phyloP scores from a whole-genome alignment of 2,888 invertebrate species.

The Kuschelorhynchus macadamiae region DNA sequence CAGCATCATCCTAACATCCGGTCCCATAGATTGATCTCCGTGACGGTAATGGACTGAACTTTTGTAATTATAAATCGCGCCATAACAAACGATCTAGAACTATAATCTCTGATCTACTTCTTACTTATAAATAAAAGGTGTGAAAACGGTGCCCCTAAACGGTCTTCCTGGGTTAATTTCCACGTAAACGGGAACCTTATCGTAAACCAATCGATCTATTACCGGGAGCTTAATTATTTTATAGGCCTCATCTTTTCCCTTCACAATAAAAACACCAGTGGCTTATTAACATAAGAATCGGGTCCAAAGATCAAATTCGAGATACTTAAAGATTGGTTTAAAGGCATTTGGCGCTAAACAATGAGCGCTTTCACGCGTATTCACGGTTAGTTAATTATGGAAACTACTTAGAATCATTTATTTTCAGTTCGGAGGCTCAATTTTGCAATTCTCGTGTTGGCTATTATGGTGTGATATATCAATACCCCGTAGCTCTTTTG shows the following conservation, averaged over 20 bases:
- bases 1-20: constrained; percentile 25
- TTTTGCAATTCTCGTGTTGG: constrained; percentile 26
- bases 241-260: constrained; percentile 54
- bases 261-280: constrained; percentile 57
- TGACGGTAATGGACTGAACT: constrained; percentile 26
- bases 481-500: constrained; percentile 25
- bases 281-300: constrained; percentile 61
- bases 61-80: constrained; percentile 47
- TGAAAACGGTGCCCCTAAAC: constrained; percentile 52
- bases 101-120: constrained; percentile 43
- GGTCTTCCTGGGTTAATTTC: constrained; percentile 54
- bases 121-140: constrained; percentile 53
- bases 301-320: constrained; percentile 50
- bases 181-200: constrained; percentile 49
- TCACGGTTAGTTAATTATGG: constrained; percentile 42
- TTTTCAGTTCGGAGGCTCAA: constrained; percentile 12
- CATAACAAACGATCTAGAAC: constrained; percentile 30
- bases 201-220: constrained; percentile 55
- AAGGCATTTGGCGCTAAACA: constrained; percentile 50
- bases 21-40: constrained; percentile 12
- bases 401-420: constrained; percentile 20
- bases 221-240: constrained; percentile 62
- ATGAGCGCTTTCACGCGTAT: constrained; percentile 50
- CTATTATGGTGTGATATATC: constrained; percentile 7
- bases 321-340: constrained; percentile 45